Percentiles rank a stretch among this genome's conserved stretches.
phyloP scores from a whole-genome alignment of 35 echinoderm and acorn worm species.

The Ophioderma brevispina region DNA sequence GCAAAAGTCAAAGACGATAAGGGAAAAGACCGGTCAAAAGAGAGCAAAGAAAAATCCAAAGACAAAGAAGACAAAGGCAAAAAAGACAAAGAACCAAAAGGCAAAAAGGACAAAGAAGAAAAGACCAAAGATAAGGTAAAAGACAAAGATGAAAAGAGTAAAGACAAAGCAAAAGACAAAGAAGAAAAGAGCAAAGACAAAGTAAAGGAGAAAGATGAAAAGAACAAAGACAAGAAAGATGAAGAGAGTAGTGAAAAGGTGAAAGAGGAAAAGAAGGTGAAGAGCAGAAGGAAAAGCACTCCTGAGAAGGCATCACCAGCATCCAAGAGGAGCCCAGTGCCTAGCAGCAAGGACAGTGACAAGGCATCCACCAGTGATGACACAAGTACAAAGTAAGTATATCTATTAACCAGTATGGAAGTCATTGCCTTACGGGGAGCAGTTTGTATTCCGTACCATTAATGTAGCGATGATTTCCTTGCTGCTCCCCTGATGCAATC shows the following conservation, averaged over 20 bases:
- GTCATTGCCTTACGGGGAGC: too few species aligned
- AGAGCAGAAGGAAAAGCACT: slow-evolving; percentile 12
- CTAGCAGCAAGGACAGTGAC: background rate
- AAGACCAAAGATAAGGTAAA: slow-evolving; percentile 17
- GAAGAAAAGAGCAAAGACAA: slow-evolving; percentile 40
- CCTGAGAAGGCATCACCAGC: background rate
- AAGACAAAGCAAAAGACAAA: slow-evolving; percentile 30
- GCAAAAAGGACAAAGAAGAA: slow-evolving; percentile 9
- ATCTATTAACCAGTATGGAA: background rate
- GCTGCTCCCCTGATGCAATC: too few species aligned
- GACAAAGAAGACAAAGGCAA: slow-evolving; percentile 3
- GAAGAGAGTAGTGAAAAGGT: slow-evolving; percentile 26
- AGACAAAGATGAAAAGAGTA: slow-evolving; percentile 23
- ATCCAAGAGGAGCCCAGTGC: slow-evolving; percentile 9
- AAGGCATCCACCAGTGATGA: background rate
- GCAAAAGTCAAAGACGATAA: background rate
- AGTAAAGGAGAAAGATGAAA: slow-evolving; percentile 48
- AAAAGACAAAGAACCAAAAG: slow-evolving; percentile 20
- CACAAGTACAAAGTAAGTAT: background rate
- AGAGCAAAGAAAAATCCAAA: slow-evolving; percentile 30
- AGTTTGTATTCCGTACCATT: too few species aligned
- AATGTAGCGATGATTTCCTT: too few species aligned
- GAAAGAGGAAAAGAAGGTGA: background rate
- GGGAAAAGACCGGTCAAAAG: slow-evolving; percentile 23
- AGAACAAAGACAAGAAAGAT: slow-evolving; percentile 57